A percentile compares a stretch with the other conserved stretches of the same genome.
Conservation (phyloP, 1,140 invertebrate genomes). For the Lethocerus indicus region DNA sequence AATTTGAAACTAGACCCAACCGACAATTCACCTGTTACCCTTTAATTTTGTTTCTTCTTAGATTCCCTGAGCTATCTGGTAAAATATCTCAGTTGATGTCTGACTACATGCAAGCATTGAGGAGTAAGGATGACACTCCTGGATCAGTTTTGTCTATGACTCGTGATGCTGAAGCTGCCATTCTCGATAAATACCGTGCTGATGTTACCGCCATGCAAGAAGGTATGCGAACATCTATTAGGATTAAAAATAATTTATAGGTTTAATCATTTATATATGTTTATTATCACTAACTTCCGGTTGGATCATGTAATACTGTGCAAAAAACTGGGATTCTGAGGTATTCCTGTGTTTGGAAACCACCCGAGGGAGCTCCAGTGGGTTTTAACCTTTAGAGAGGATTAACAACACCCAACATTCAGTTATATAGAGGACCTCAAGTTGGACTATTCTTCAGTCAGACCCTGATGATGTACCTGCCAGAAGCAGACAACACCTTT, state of each 20-base stretch:
- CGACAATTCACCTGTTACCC: not conserved
- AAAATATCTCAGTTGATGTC: conserved; percentile 81
- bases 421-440: too few species aligned
- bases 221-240: conserved; percentile 23
- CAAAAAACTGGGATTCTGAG: not conserved
- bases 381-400: too few species aligned
- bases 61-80: conserved; percentile 61
- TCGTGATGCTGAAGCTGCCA: conserved; percentile 64
- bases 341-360: not conserved
- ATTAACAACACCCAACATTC: too few species aligned
- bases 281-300: too few species aligned
- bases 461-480: too few species aligned
- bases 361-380: too few species aligned
- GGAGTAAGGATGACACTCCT: conserved; percentile 79
- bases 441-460: too few species aligned
- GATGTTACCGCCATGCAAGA: conserved; percentile 56
- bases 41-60: conserved; percentile 17
- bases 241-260: not conserved
- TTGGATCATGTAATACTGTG: not conserved
- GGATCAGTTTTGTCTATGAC: conserved; percentile 70
- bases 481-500: too few species aligned
- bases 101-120: conserved; percentile 68
- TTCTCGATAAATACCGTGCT: conserved; percentile 66
- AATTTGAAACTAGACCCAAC: not conserved
- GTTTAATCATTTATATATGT: too few species aligned